Percentiles rank a stretch among this genome's conserved stretches.
phyloP scores from a whole-genome alignment of 2,797 vertebrate genomes.

The Gymnodraco acuticeps region DNA sequence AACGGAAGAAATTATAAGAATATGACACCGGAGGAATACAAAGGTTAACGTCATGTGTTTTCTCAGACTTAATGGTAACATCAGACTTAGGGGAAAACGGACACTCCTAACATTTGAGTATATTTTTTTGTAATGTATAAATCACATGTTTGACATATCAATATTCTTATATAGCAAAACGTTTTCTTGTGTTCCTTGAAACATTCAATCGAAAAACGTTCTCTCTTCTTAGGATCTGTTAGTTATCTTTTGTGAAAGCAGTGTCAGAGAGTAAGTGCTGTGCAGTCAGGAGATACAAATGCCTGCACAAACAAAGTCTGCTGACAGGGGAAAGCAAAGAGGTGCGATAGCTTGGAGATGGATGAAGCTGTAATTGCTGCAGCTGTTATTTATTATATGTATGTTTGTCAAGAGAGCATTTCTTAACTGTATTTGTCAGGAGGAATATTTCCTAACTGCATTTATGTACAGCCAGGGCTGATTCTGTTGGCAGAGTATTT shows the following conservation, averaged over 20 bases:
- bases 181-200: not conserved
- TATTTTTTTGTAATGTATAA: not conserved
- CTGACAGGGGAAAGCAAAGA: slow-evolving; percentile 31
- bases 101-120: not conserved
- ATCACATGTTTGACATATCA: not conserved
- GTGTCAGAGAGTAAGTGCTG: slow-evolving; percentile 8
- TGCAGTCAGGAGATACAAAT: not conserved
- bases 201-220: not conserved
- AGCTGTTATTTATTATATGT: slow-evolving; percentile 59
- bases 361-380: slow-evolving; percentile 47
- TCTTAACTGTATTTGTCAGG: slow-evolving; percentile 62
- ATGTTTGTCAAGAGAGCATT: slow-evolving; percentile 56
- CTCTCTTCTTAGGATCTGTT: not conserved
- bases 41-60: slow-evolving; percentile 24
- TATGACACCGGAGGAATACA: slow-evolving; percentile 10
- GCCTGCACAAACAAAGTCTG: slow-evolving; percentile 4
- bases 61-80: not conserved
- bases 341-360: slow-evolving; percentile 23
- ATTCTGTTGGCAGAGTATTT: slow-evolving; percentile 53
- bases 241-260: slow-evolving; percentile 9
- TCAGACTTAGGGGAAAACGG: slow-evolving; percentile 18
- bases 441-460: slow-evolving; percentile 46
- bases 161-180: not conserved
- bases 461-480: slow-evolving; percentile 55
- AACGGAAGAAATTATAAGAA: slow-evolving; percentile 14